phyloP scores from a whole-genome alignment of 2,113 vertebrate genomes.

The Nyctibius bracteatus region DNA sequence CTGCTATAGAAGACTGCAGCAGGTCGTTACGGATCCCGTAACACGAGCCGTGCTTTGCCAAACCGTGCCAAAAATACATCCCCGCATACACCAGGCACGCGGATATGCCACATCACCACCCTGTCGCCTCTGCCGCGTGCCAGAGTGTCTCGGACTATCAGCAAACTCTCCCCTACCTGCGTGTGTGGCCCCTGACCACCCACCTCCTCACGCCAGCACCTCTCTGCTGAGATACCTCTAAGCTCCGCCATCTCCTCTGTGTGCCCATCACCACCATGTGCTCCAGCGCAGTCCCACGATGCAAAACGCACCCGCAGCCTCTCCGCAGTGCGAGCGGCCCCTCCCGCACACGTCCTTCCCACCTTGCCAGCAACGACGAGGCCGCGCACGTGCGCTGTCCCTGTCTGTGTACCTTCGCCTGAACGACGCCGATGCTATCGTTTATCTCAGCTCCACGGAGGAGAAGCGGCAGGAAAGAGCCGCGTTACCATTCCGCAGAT shows the following conservation, averaged over 20 bases:
- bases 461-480: neutral
- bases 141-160: rapidly evolving
- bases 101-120: neutral
- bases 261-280: rapidly evolving
- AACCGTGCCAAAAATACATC: rapidly evolving
- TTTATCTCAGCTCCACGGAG: neutral
- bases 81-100: rapidly evolving
- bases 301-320: rapidly evolving
- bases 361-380: neutral
- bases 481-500: neutral
- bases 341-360: rapidly evolving
- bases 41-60: rapidly evolving
- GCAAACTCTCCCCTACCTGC: neutral
- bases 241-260: rapidly evolving
- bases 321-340: rapidly evolving
- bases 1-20: neutral
- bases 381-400: rapidly evolving
- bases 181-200: rapidly evolving
- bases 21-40: neutral
- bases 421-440: rapidly evolving
- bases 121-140: rapidly evolving
- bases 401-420: neutral
- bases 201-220: rapidly evolving
- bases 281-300: rapidly evolving
- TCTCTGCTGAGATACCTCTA: neutral